Evolutionary conservation across 2,113 vertebrate genomes (phyloP), one percentile per base, ranked within the genome.

Genomic region (Ginglymostoma cirratum): DNA sequence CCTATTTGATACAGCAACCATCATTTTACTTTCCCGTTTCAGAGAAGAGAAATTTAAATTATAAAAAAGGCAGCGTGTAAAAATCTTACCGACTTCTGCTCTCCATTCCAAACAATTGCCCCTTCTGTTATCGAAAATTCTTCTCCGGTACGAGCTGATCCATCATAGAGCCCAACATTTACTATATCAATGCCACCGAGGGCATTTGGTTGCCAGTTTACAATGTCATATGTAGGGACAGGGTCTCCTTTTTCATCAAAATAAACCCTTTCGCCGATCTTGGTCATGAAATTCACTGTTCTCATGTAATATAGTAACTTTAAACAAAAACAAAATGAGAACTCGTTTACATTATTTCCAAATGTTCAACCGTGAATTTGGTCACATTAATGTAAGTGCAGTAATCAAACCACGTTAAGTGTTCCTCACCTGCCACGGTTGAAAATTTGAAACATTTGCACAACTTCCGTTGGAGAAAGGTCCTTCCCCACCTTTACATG

Each of bases 181-280:
- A 76, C 15, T 78, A 76, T 48, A 76, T 72, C 42, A 48, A 30
- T 19, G 15, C 24, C 30, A 6, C 94, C 94, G 48, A 15, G 14
- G 19, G 45, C 65, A 76, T 95, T 95, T 12, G 42, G 23, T 21
- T 95, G 69, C 67, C 94, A 76, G 42, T 95, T 95, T 27, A 95
- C 69, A 95, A 95, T 76, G 55, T 96, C 95, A 67, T 96, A 89
- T 5, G 38, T 87, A 66, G 80, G 24, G 2, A 80, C 61, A 21
- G 95, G 83, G 15, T 96, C 95, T 38, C 95, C 52, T 1, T 89
- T 96, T 61, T 87, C 95, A 42, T 96, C 95, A 38, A 96, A 96
- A 66, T 89, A 15, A 0, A 89, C 83, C 21, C 27, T 30, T 19
- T 96, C 86, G 21, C 95, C 95, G 42, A 7, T 42, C 24, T 45